These are phyloP conservation scores for Patella caerulea DNA, from an alignment of 2,888 invertebrate species.

Conservation along the genomic window DNA sequence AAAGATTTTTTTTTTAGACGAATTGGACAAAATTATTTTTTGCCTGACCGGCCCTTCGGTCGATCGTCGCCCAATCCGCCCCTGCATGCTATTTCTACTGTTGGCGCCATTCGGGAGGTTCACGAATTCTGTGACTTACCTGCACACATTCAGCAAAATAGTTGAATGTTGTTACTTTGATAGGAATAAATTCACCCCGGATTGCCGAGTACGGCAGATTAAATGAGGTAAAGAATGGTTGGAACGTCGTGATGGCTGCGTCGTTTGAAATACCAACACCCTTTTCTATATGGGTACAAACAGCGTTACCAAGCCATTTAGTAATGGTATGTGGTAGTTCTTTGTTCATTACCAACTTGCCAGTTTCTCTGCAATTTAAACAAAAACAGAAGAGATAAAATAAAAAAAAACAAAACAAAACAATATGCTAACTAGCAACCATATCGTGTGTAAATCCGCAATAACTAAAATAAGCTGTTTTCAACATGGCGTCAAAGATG, in stretches of 20 bases:
- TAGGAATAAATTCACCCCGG: conserved; percentile 78
- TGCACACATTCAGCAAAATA: conserved; percentile 80
- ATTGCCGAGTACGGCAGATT: conserved; percentile 79
- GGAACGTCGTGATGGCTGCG: conserved; percentile 75
- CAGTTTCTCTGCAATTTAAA: conserved; percentile 39
- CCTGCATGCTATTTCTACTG: no score
- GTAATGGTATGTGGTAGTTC: conserved; percentile 77
- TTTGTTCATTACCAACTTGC: conserved; percentile 32
- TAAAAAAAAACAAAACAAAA: no score
- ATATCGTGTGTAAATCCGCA: not conserved
- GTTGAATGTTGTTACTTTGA: conserved; percentile 82
- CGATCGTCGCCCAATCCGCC: no score
- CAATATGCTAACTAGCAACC: not conserved
- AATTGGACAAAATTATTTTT: no score
- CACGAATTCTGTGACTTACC: conserved; percentile 72
- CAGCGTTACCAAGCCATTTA: conserved; percentile 76
- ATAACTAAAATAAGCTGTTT: not conserved
- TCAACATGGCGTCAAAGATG: no score
- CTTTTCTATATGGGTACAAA: conserved; percentile 74
- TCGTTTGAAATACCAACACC: conserved; percentile 74
- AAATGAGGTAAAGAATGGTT: conserved; percentile 83
- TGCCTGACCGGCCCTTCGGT: no score
- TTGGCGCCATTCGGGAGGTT: no score
- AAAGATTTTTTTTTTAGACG: no score
- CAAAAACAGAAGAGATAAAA: not conserved